Base-by-base conservation (phyloP, 1,140 invertebrate species). In the Metaphire vulgaris region DNA sequence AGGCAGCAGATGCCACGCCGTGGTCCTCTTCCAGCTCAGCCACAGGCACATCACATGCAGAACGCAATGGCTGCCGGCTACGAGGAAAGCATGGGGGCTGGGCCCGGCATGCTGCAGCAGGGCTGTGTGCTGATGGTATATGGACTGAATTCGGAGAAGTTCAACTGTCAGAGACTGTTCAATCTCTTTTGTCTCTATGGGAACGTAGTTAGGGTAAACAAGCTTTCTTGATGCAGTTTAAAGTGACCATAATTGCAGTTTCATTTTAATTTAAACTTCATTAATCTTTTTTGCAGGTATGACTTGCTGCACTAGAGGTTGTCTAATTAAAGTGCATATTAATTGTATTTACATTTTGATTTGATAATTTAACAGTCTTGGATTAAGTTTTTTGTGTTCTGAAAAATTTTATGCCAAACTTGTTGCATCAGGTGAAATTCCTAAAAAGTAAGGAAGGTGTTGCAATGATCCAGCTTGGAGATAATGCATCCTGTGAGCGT, bases 401-500 rank as follows among this genome's bases (percentile, higher is more conserved):
- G n/a, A n/a, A n/a, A n/a, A n/a, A n/a, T n/a, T n/a, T n/a, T n/a
- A n/a, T n/a, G n/a, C n/a, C 28, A n/a, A 64, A 75, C 69, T 69
- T 29, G 28, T 6, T 15, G 83, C 89, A 86, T 12, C 86, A 98
- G 95, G 92, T 98, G 80, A 99, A 99, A 88, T 99, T 99, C 87
- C 88, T 99, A 85, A 98, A 97, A 88, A 97, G 94, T 74, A 99
- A 99, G 88, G 95, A 98, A 83, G 97, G 97, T 73, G 97, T 96
- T 75, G 96, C 96, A n/a, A 99, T 99, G 96, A 93, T 99, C 77
- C 96, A 99, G 86, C 96, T 99, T 95, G 96, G 96, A 16, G 95
- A 98, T 85, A 90, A 90, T n/a, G 89, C 94, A 69, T 93, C 96
- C 6, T 95, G 97, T 1, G 95, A 98, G 85, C 88, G 96, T 80